Evolutionary conservation across 2,113 vertebrate genomes (phyloP).

Genomic region (Pelecanus crispus): DNA sequence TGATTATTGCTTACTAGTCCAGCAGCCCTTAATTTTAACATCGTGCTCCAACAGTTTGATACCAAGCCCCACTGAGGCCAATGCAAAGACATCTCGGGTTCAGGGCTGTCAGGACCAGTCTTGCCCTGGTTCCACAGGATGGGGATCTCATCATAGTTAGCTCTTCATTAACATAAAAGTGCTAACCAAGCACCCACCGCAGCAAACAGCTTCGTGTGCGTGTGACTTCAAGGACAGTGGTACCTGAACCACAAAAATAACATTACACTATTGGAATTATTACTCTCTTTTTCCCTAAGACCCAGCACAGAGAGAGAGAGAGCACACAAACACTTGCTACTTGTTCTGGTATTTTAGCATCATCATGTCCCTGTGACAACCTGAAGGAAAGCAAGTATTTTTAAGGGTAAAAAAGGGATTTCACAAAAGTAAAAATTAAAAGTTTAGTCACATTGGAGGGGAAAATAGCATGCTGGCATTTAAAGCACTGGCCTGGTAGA

Average conservation of each 20-base stretch:
- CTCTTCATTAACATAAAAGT: background rate
- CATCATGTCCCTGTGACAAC: background rate
- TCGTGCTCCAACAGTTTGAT: background rate
- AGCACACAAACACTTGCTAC: background rate
- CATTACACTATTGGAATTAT: background rate
- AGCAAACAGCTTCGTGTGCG: background rate
- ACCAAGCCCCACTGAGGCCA: background rate
- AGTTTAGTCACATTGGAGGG: background rate
- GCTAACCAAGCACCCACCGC: background rate
- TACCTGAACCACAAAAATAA: background rate
- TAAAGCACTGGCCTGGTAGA: background rate
- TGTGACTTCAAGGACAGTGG: background rate
- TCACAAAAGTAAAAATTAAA: background rate
- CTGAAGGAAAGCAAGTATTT: background rate
- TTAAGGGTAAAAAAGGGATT: background rate
- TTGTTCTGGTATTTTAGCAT: background rate
- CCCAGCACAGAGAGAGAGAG: background rate
- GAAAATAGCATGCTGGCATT: background rate
- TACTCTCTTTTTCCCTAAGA: background rate
- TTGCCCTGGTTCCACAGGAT: background rate
- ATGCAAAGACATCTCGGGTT: background rate
- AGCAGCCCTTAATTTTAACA: background rate
- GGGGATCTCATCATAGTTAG: background rate
- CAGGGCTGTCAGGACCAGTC: background rate
- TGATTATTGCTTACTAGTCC: background rate